These are phyloP conservation scores for Bombus polaris DNA, from an alignment of 1,140 invertebrate species.

Conservation along the genomic window DNA sequence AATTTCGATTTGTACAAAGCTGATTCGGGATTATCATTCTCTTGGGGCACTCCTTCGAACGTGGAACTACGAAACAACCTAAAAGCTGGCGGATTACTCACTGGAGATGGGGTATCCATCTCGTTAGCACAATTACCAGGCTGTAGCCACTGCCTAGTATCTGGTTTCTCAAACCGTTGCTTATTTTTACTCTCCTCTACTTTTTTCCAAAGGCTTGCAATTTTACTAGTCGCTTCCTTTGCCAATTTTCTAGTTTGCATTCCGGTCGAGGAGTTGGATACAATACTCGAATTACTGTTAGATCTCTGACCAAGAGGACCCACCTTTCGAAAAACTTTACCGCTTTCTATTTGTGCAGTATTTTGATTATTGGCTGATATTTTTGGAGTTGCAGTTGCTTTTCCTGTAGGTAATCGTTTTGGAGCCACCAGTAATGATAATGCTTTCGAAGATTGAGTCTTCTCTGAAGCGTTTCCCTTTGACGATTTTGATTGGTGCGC, in stretches of 20 bases:
- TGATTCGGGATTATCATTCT: conserved; percentile 27
- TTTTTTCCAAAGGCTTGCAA: conserved; percentile 94
- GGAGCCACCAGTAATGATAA: conserved; percentile 81
- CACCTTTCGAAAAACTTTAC: conserved; percentile 66
- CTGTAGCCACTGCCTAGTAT: conserved; percentile 87
- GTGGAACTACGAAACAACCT: conserved; percentile 87
- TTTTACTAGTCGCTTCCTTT: conserved; percentile 92
- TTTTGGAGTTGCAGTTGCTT: conserved; percentile 42
- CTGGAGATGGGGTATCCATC: conserved; percentile 52
- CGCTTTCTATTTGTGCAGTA: conserved; percentile 36
- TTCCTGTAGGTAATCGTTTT: conserved; percentile 70
- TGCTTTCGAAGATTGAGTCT: conserved; percentile 74
- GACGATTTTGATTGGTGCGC: conserved; percentile 70
- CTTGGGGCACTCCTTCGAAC: conserved; percentile 86
- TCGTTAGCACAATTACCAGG: conserved; percentile 70
- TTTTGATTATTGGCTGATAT: conserved; percentile 37
- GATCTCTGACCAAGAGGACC: conserved; percentile 78
- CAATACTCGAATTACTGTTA: conserved; percentile 85
- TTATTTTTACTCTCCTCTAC: conserved; percentile 89
- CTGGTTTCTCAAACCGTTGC: conserved; percentile 83
- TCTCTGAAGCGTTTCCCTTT: conserved; percentile 76
- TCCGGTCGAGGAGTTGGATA: conserved; percentile 82
- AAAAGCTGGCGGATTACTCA: conserved; percentile 73
- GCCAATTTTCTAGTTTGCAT: conserved; percentile 81
- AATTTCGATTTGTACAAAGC: conserved; percentile 46